Percentiles rank a stretch among this genome's conserved stretches.
Evolutionary conservation across 1,140 invertebrate species (phyloP).

Genomic region (Lerema accius): DNA sequence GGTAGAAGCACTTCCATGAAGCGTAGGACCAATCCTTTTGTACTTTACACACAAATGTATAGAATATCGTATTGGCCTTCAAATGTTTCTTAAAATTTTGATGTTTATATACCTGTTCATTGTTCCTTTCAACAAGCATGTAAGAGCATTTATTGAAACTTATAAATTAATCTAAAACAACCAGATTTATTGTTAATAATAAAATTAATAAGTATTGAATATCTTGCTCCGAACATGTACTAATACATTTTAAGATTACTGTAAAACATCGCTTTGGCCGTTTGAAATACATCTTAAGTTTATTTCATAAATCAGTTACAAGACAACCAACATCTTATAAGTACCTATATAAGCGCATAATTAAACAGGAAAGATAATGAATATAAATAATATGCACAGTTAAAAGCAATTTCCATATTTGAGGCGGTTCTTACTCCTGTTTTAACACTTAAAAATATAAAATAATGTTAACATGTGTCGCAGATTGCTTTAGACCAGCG

Average conservation of each 20-base stretch:
- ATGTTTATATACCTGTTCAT: slow-evolving; percentile 7
- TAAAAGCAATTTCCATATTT: neutral
- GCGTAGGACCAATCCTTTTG: slow-evolving; percentile 44
- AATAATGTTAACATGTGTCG: neutral
- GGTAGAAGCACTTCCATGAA: slow-evolving; percentile 30
- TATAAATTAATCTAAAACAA: neutral
- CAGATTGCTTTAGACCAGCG: neutral
- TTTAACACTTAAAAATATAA: neutral
- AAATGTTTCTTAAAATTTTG: slow-evolving; percentile 18
- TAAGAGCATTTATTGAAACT: neutral
- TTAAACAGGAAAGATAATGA: neutral
- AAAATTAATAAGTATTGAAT: no score
- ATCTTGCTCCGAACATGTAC: no score
- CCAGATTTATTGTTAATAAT: neutral
- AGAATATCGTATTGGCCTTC: slow-evolving; percentile 15
- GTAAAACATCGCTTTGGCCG: neutral
- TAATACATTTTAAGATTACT: neutral
- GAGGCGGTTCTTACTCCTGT: neutral
- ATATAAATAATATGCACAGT: neutral
- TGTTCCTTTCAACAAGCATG: neutral
- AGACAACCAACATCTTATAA: neutral
- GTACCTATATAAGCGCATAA: neutral
- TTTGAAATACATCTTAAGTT: no score
- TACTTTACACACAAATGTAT: slow-evolving; percentile 33
- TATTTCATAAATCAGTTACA: no score